Percentiles rank a stretch among this genome's conserved stretches.
phyloP scores from a whole-genome alignment of 2,888 invertebrate species.

The Cataglyphis altisquamis region DNA sequence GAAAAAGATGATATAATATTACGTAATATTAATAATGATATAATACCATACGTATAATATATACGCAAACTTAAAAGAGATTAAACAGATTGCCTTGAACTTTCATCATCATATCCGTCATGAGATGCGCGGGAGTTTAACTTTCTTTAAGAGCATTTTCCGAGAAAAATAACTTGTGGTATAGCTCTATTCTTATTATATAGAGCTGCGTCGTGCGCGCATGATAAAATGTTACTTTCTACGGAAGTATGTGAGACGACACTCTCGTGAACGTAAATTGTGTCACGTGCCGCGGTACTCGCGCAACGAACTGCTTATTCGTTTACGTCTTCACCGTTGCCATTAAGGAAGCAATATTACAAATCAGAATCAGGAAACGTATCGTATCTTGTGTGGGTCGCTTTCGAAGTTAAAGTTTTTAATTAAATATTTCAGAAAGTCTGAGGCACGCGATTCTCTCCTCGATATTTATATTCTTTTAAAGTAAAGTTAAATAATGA shows the following conservation, averaged over 20 bases:
- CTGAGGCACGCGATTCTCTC: not conserved
- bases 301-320: conserved; percentile 15
- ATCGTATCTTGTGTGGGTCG: conserved; percentile 13
- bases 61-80: not conserved
- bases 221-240: conserved; percentile 71
- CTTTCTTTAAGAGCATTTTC: conserved; percentile 31
- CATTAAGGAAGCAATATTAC: conserved; percentile 30
- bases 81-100: conserved; percentile 36
- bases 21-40: not conserved
- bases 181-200: conserved; percentile 59
- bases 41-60: not conserved
- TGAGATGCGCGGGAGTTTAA: conserved; percentile 15
- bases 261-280: conserved; percentile 65
- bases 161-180: conserved; percentile 53
- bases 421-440: conserved; percentile 41
- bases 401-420: conserved; percentile 39
- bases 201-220: conserved; percentile 59
- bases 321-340: conserved; percentile 11
- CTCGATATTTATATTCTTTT: conserved; percentile 26
- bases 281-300: conserved; percentile 26
- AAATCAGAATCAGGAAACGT: conserved; percentile 22
- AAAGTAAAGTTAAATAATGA: conserved; percentile 19
- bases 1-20: not conserved
- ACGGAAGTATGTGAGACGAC: conserved; percentile 60
- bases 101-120: conserved; percentile 27